Evolutionary conservation across 2,113 vertebrate species (phyloP).

Genomic region (Serinus canaria): DNA sequence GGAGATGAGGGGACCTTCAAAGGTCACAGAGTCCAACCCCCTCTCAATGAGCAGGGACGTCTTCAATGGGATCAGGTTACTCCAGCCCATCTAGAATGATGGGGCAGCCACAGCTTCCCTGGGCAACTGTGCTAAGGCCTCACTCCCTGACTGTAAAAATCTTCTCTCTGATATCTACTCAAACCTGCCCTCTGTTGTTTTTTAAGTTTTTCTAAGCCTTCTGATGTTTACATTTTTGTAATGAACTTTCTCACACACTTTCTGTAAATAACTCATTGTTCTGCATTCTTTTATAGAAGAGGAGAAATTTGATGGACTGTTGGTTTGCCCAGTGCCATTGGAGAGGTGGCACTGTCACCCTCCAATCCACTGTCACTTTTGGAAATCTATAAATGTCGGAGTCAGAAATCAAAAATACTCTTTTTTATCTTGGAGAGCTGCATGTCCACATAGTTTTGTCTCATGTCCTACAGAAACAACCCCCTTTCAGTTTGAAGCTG

Average conservation of each 20-base stretch:
- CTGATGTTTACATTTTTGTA: too few relatives aligned
- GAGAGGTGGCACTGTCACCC: too few relatives aligned
- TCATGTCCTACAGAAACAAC: fast-evolving
- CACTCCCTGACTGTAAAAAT: background rate
- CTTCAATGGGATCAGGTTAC: background rate
- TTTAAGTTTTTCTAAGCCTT: too few relatives aligned
- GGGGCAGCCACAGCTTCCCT: background rate
- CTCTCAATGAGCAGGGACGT: background rate
- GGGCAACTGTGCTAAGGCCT: background rate
- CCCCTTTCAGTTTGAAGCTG: background rate
- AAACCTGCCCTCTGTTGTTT: background rate
- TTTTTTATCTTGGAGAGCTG: too few relatives aligned
- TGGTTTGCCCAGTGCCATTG: too few relatives aligned
- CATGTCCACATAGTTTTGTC: fast-evolving
- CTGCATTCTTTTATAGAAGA: too few relatives aligned
- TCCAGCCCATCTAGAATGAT: background rate
- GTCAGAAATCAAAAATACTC: too few relatives aligned
- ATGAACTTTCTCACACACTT: too few relatives aligned
- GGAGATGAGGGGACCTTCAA: background rate
- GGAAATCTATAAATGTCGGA: too few relatives aligned
- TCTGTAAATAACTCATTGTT: too few relatives aligned
- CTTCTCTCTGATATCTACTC: background rate
- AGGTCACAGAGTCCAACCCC: background rate
- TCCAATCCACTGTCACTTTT: too few relatives aligned
- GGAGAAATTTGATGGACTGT: too few relatives aligned